Percentiles rank a stretch among this genome's conserved stretches.
Conservation (phyloP, 2,113 vertebrate genomes). For the Poeciliopsis prolifica region DNA sequence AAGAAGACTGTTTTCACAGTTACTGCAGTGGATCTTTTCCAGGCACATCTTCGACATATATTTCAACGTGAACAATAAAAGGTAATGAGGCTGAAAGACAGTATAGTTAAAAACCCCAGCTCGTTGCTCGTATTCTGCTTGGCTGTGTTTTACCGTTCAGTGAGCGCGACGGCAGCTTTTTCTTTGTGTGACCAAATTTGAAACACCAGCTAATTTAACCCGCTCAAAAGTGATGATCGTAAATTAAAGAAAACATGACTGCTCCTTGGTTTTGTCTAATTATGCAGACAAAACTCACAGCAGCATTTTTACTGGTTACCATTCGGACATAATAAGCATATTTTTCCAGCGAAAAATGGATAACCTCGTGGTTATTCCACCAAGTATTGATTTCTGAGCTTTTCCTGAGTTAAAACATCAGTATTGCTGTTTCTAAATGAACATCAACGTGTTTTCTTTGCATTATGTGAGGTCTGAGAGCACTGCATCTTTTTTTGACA, state of each 20-base stretch:
- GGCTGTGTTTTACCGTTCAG: conserved; percentile 49
- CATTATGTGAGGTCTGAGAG: no score
- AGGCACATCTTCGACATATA: neutral
- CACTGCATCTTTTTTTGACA: no score
- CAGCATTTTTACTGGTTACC: conserved; percentile 23
- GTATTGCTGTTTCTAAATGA: no score
- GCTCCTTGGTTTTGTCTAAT: conserved; percentile 38
- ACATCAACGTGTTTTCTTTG: no score
- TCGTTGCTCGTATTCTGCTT: conserved; percentile 49
- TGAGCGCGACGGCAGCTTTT: conserved; percentile 47
- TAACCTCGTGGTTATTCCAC: no score
- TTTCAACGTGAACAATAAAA: conserved; percentile 18
- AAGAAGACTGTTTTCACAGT: neutral
- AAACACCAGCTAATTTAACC: conserved; percentile 38
- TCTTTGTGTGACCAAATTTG: conserved; percentile 44
- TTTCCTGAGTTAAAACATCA: no score
- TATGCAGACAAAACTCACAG: conserved; percentile 9
- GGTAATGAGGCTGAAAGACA: conserved; percentile 28
- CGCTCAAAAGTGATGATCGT: conserved; percentile 37
- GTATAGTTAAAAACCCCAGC: conserved; percentile 37
- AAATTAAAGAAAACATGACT: conserved; percentile 41
- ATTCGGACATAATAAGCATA: conserved; percentile 23
- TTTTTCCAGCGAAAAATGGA: conserved; percentile 5
- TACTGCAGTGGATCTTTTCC: neutral
- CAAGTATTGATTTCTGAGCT: no score